Conservation (phyloP, 2,888 invertebrate genomes). For the Lasioglossum figueresi region DNA sequence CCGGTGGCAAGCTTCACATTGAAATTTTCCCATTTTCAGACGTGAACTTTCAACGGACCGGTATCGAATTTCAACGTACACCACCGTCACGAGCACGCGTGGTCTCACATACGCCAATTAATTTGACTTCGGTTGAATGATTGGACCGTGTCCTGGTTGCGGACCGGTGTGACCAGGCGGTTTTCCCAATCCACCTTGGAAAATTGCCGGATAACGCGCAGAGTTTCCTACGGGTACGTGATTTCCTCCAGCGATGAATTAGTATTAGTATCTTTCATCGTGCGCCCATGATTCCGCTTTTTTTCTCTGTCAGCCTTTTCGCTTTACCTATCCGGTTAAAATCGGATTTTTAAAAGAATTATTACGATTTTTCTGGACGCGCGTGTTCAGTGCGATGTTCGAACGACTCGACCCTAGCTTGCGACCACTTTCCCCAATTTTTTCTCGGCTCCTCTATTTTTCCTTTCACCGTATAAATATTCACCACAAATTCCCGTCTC, state of each 20-base stretch:
- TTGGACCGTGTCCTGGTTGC: constrained; percentile 2
- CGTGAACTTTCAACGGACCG: not conserved
- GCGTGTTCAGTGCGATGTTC: not conserved
- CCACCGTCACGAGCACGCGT: not conserved
- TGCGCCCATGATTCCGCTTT: not conserved
- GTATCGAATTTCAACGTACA: not conserved
- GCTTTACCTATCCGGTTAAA: not conserved
- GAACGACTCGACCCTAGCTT: not conserved
- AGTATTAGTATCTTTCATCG: not conserved
- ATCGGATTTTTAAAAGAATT: not conserved
- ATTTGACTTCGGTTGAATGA: constrained; percentile 6
- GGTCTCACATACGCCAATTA: constrained; percentile 2
- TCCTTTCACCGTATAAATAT: not conserved
- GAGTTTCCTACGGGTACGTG: not conserved
- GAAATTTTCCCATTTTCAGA: not conserved
- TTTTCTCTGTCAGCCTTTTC: not conserved
- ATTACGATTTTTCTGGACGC: not conserved
- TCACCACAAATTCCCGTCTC: not conserved
- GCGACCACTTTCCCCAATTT: not conserved
- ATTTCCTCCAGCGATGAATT: not conserved
- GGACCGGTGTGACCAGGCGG: constrained; percentile 4
- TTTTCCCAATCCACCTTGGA: constrained; percentile 12
- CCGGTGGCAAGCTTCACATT: not conserved
- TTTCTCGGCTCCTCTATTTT: not conserved
- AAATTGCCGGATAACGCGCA: constrained; percentile 2